Evolutionary conservation across 1,140 invertebrate species (phyloP).

Genomic region (Aphis craccivora): DNA sequence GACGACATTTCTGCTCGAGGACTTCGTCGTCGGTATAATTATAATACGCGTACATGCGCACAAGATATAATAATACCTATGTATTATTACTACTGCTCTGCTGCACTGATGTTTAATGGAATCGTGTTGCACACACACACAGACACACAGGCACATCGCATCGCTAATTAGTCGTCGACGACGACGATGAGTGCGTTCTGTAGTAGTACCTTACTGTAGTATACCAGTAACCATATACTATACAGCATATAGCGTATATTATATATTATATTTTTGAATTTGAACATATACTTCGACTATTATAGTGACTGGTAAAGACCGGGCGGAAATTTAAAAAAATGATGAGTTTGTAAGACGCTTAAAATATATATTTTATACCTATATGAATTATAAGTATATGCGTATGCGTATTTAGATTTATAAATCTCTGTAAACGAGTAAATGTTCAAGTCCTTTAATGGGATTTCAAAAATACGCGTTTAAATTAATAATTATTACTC

Average conservation of each 20-base stretch:
- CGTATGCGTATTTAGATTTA: neutral
- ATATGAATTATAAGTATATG: too few species aligned
- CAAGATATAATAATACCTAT: neutral
- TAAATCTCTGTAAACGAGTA: neutral
- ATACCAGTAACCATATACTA: neutral
- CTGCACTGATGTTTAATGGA: conserved; percentile 16
- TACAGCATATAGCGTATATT: neutral
- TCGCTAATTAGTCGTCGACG: neutral
- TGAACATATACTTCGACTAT: neutral
- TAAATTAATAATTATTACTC: neutral
- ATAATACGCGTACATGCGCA: neutral
- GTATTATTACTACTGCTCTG: conserved; percentile 18
- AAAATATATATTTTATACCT: neutral
- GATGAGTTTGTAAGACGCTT: neutral
- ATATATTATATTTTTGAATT: neutral
- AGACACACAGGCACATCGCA: neutral
- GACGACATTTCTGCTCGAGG: neutral
- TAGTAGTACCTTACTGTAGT: neutral
- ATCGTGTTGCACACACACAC: neutral
- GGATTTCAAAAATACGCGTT: neutral
- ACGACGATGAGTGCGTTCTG: neutral
- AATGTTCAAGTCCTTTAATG: neutral
- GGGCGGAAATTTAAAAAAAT: neutral
- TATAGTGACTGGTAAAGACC: neutral
- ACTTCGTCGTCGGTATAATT: neutral